Conservation (phyloP, 2,113 vertebrate species). For the Pangasianodon hypophthalmus region DNA sequence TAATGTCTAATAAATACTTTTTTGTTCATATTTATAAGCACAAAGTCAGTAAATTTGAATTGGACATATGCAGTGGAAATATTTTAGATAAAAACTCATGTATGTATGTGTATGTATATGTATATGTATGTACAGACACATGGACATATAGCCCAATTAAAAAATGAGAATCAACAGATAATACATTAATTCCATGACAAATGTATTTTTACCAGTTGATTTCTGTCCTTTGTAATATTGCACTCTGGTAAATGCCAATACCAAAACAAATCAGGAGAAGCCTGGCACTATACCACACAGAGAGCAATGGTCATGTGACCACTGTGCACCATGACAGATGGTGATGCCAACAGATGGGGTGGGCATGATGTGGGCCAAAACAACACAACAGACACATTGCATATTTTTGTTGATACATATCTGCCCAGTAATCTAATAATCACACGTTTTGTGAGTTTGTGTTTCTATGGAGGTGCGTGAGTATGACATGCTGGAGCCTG, state of each 20-base stretch:
- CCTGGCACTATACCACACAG: background rate
- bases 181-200: background rate
- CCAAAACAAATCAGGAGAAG: background rate
- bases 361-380: background rate
- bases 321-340: conserved; percentile 20
- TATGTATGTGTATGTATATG: background rate
- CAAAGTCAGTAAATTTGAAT: background rate
- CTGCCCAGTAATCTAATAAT: conserved; percentile 1
- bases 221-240: background rate
- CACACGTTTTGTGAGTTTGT: background rate
- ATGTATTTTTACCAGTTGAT: background rate
- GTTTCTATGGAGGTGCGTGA: conserved; percentile 47
- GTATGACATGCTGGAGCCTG: background rate
- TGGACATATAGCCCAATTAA: background rate
- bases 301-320: conserved; percentile 15
- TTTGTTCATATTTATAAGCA: background rate
- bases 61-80: background rate
- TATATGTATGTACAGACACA: background rate
- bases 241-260: background rate
- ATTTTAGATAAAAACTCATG: background rate
- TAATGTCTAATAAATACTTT: background rate
- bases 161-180: background rate
- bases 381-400: conserved; percentile 24
- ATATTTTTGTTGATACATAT: background rate
- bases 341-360: background rate